phyloP scores from a whole-genome alignment of 1,140 invertebrate species.

The Tyrophagus putrescentiae region DNA sequence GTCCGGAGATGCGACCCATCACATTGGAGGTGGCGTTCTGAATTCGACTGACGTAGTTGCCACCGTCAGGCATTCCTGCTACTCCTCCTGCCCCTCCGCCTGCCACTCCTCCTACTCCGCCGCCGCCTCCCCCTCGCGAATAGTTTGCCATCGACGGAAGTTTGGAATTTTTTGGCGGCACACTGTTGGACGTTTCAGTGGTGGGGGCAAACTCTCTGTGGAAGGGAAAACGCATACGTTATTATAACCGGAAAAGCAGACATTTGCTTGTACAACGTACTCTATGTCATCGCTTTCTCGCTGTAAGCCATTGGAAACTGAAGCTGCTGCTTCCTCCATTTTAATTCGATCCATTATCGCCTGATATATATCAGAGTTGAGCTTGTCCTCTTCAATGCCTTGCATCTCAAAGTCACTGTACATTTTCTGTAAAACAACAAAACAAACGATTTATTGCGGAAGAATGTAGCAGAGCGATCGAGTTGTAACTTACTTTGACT shows the following conservation, averaged over 20 bases:
- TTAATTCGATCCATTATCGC: conserved; percentile 80
- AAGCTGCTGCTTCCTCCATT: conserved; percentile 83
- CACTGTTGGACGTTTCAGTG: background rate
- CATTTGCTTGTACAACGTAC: too few species aligned
- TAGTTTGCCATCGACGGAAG: too few species aligned
- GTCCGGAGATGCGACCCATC: conserved; percentile 57
- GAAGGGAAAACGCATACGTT: background rate
- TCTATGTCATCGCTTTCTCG: conserved; percentile 18
- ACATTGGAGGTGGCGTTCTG: conserved; percentile 56
- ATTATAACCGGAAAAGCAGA: too few species aligned
- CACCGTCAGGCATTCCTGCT: conserved; percentile 35
- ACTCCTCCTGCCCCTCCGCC: conserved; percentile 41
- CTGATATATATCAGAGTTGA: conserved; percentile 94
- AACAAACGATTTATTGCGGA: background rate
- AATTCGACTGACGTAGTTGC: conserved; percentile 45
- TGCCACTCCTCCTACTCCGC: conserved; percentile 38
- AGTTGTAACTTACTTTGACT: conserved; percentile 56
- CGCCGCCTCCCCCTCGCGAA: conserved; percentile 43
- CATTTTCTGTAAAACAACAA: conserved; percentile 61
- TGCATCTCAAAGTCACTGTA: conserved; percentile 98
- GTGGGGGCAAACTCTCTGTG: background rate
- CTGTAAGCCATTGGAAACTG: conserved; percentile 14
- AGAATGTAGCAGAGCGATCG: background rate
- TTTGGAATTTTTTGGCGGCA: too few species aligned
- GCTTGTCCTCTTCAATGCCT: conserved; percentile 90